Conservation (phyloP, 2,888 invertebrate species). For the Pinctada fucata region DNA sequence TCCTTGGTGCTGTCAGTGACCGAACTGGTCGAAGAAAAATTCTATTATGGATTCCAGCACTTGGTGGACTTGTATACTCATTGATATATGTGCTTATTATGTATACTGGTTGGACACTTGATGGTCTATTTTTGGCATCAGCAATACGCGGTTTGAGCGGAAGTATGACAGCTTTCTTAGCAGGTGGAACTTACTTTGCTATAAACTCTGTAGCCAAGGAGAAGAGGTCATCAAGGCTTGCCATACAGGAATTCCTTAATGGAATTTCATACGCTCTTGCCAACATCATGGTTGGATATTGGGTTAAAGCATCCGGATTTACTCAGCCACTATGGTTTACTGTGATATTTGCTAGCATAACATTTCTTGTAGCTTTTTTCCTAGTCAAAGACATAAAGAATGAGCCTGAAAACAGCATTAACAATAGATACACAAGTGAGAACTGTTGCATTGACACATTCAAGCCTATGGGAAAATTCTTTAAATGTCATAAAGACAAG, state of each 20-base stretch:
- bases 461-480: constrained; percentile 64
- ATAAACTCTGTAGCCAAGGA: constrained; percentile 66
- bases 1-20: constrained; percentile 75
- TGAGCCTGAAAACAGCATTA: constrained; percentile 36
- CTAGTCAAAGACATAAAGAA: constrained; percentile 65
- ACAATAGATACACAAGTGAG: constrained; percentile 47
- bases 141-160: constrained; percentile 70
- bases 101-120: constrained; percentile 70
- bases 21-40: constrained; percentile 71
- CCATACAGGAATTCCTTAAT: constrained; percentile 69
- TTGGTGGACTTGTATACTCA: constrained; percentile 70
- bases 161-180: constrained; percentile 70
- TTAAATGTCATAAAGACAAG: constrained; percentile 65
- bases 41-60: constrained; percentile 73
- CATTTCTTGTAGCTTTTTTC: constrained; percentile 70
- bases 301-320: constrained; percentile 70
- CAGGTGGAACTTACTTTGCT: constrained; percentile 69
- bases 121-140: constrained; percentile 72
- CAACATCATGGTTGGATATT: constrained; percentile 71
- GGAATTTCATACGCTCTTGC: constrained; percentile 70
- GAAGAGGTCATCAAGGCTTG: constrained; percentile 64
- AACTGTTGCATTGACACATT: constrained; percentile 69
- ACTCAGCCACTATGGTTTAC: constrained; percentile 73
- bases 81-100: constrained; percentile 68
- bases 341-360: constrained; percentile 65